A percentile compares a stretch with the other conserved stretches of the same genome.
phyloP scores from a whole-genome alignment of 2,888 invertebrate species.

The Campaea margaritaria region DNA sequence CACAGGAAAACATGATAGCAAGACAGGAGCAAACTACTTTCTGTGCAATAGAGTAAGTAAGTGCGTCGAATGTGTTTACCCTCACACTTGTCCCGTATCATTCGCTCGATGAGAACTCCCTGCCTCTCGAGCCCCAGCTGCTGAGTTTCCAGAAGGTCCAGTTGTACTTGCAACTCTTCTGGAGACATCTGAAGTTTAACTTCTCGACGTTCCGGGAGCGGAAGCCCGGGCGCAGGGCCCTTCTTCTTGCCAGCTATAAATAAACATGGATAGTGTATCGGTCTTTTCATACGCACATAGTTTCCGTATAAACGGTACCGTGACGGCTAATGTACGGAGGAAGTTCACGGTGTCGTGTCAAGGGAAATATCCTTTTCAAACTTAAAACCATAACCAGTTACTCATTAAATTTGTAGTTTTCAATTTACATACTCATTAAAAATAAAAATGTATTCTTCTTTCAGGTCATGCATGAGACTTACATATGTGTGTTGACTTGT shows the following conservation, averaged over 20 bases:
- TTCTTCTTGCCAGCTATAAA: conserved; percentile 88
- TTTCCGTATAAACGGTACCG: no score
- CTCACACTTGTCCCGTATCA: conserved; percentile 94
- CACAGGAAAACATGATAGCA: not conserved
- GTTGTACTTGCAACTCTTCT: conserved; percentile 87
- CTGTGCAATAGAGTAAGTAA: conserved; percentile 31
- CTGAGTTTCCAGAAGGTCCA: conserved; percentile 93
- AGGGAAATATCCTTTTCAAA: no score
- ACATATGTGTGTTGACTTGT: no score
- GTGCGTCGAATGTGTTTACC: conserved; percentile 71
- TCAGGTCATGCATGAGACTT: no score
- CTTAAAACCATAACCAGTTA: no score
- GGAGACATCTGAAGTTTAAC: conserved; percentile 85
- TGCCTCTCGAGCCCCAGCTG: conserved; percentile 95
- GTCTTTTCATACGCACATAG: no score
- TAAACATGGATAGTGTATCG: not conserved
- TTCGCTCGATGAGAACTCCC: conserved; percentile 95
- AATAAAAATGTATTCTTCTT: no score
- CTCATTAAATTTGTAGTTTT: no score
- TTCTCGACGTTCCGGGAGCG: conserved; percentile 88
- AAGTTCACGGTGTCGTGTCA: no score
- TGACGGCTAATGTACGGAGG: no score
- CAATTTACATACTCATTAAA: no score
- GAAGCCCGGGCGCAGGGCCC: conserved; percentile 92
- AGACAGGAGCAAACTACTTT: not conserved